Percentiles rank a stretch among this genome's conserved stretches.
These are phyloP conservation scores for Crotalus adamanteus DNA, from an alignment of 2,797 vertebrate genomes.

Conservation along the genomic window DNA sequence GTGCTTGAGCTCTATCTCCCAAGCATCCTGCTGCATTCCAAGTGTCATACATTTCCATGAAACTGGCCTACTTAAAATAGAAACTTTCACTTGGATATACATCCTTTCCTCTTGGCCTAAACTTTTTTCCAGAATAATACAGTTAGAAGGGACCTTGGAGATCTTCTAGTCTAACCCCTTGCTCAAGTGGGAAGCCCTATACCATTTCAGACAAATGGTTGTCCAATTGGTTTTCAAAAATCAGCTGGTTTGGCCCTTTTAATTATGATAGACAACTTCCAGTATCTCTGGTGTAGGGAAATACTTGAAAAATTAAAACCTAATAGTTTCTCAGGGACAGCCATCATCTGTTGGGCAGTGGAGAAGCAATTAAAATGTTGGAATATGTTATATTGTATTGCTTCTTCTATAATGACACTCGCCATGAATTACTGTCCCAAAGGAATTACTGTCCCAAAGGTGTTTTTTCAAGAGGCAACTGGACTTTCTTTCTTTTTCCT, in stretches of 20 bases:
- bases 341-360: not conserved
- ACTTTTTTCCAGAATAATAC: too few relatives aligned
- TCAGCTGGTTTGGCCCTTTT: not conserved
- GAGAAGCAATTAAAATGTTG: not conserved
- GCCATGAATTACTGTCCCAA: not conserved
- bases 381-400: not conserved
- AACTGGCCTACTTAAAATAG: not conserved
- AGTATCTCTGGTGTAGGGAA: not conserved
- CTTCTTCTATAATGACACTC: not conserved
- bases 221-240: too few relatives aligned
- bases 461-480: not conserved
- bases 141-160: too few relatives aligned
- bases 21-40: not conserved
- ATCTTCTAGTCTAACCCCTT: too few relatives aligned
- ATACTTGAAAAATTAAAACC: not conserved
- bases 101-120: not conserved
- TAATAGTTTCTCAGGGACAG: not conserved
- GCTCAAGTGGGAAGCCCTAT: too few relatives aligned
- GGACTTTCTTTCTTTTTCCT: too few relatives aligned
- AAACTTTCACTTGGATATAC: not conserved
- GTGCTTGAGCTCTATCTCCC: not conserved
- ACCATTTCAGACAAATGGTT: too few relatives aligned
- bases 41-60: not conserved
- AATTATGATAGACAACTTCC: not conserved
- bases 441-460: not conserved